Conservation (phyloP, 2,113 vertebrate species). For the Leptobrachium leishanense region DNA sequence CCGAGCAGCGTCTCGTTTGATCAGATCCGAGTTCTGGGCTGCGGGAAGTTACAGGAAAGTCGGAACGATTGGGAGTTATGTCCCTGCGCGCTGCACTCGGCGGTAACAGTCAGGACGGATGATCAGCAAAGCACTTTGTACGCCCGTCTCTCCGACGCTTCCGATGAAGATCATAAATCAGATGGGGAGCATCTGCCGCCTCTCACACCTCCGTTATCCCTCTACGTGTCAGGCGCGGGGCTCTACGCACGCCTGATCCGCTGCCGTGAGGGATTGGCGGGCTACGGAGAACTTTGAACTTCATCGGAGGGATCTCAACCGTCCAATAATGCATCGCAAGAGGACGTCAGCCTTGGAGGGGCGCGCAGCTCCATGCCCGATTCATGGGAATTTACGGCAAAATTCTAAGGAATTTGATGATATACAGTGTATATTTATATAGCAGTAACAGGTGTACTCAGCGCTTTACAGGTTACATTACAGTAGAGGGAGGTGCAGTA, state of each 20-base stretch:
- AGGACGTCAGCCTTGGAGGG: too few species aligned
- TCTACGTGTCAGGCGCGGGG: not conserved
- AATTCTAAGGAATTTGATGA: too few species aligned
- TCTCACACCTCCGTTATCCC: not conserved
- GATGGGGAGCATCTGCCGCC: not conserved
- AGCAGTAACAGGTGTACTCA: too few species aligned
- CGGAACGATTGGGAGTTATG: not conserved
- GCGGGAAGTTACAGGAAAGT: slow-evolving; percentile 10
- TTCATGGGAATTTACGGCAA: too few species aligned
- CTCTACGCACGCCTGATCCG: not conserved
- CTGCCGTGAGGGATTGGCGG: not conserved
- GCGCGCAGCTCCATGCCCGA: too few species aligned
- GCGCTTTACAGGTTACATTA: too few species aligned
- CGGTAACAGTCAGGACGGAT: not conserved
- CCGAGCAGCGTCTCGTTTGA: slow-evolving; percentile 14
- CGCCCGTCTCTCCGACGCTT: not conserved
- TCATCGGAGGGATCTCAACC: too few species aligned
- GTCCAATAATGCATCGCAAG: too few species aligned
- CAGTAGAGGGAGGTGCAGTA: too few species aligned
- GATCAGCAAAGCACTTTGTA: not conserved
- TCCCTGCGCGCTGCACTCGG: not conserved
- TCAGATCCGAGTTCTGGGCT: not conserved
- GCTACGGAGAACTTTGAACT: not conserved
- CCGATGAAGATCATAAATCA: slow-evolving; percentile 6
- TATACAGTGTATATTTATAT: too few species aligned